A percentile compares a stretch with the other conserved stretches of the same genome.
phyloP scores from a whole-genome alignment of 2,888 invertebrate species.

The Drosophila tripunctata region DNA sequence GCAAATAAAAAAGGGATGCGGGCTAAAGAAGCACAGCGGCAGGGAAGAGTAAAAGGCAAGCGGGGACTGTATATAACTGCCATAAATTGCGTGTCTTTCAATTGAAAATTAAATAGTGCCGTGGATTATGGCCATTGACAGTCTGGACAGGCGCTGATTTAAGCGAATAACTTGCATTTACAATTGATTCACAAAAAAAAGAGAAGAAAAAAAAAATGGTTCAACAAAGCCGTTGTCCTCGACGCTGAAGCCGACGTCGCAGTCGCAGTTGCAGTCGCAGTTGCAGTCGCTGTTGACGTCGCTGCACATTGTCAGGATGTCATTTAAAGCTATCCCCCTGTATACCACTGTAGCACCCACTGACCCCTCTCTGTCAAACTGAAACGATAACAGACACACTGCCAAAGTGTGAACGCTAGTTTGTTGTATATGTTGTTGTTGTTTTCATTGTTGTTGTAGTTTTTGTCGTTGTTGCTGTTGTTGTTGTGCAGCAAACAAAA shows the following conservation, averaged over 20 bases:
- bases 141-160: conserved; percentile 66
- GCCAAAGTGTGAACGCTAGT: conserved; percentile 68
- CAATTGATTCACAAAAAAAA: conserved; percentile 63
- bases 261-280: conserved; percentile 8
- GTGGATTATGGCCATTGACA: conserved; percentile 68
- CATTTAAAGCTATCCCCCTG: conserved; percentile 38
- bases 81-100: conserved; percentile 67
- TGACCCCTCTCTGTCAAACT: conserved; percentile 5
- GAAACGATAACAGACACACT: conserved; percentile 66
- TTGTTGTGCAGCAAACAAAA: conserved; percentile 45
- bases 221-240: conserved; percentile 67
- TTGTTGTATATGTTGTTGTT: conserved; percentile 39
- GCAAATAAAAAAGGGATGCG: not conserved
- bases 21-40: not conserved
- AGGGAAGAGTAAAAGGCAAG: not conserved
- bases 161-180: conserved; percentile 71
- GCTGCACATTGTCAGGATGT: conserved; percentile 58
- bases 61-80: not conserved
- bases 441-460: conserved; percentile 6
- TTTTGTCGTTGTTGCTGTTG: conserved; percentile 11
- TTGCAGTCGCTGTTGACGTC: conserved; percentile 1
- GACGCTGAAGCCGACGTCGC: conserved; percentile 26
- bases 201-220: conserved; percentile 51
- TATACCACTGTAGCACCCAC: not conserved
- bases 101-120: conserved; percentile 76